A percentile compares a stretch with the other conserved stretches of the same genome.
Conservation (phyloP, 2,888 invertebrate genomes). For the Tupiocoris notatus region DNA sequence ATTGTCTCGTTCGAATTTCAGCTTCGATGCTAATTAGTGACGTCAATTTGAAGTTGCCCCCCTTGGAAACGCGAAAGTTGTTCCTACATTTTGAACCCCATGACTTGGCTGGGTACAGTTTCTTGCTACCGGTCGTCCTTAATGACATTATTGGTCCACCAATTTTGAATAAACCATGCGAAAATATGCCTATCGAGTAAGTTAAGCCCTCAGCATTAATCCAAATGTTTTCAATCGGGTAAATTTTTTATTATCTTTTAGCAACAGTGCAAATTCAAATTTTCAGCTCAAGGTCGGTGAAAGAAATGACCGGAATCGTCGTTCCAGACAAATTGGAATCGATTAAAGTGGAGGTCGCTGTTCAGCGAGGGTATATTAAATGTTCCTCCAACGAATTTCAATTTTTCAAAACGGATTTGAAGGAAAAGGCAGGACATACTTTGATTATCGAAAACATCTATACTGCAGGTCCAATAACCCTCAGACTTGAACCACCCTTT, state of each 20-base stretch:
- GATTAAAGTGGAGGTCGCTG: constrained; percentile 35
- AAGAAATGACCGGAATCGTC: constrained; percentile 14
- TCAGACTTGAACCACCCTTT: constrained; percentile 11
- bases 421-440: constrained; percentile 14
- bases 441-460: constrained; percentile 30
- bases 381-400: constrained; percentile 32
- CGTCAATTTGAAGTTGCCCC: constrained; percentile 48
- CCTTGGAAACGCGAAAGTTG: constrained; percentile 52
- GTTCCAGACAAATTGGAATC: constrained; percentile 21
- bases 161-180: constrained; percentile 49
- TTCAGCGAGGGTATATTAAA: constrained; percentile 31
- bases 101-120: constrained; percentile 58
- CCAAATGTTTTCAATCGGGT: no score
- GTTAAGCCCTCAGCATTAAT: no score
- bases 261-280: no score
- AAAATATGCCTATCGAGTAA: no score
- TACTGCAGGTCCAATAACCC: neutral
- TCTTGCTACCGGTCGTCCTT: constrained; percentile 61
- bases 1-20: no score
- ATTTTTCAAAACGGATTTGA: constrained; percentile 31
- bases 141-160: constrained; percentile 63
- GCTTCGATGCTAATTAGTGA: constrained; percentile 13
- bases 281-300: no score
- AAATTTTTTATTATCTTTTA: no score
- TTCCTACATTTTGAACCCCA: constrained; percentile 55